Evolutionary conservation across 2,888 invertebrate genomes (phyloP).

Genomic region (Apamea sordens): DNA sequence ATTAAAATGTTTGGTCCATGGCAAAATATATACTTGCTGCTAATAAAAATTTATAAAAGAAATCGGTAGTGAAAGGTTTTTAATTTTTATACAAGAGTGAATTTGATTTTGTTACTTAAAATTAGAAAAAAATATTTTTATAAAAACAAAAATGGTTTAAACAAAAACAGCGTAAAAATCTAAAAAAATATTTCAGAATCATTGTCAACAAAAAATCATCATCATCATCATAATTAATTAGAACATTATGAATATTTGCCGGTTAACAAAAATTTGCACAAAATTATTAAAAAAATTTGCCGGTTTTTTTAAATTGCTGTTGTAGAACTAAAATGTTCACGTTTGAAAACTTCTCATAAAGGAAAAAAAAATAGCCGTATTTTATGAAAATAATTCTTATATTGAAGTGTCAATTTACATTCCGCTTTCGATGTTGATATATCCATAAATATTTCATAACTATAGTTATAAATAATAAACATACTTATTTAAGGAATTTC

Average conservation of each 20-base stretch:
- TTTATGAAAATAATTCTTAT: constrained; percentile 48
- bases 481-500: constrained; percentile 61
- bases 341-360: constrained; percentile 10
- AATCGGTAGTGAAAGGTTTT: constrained; percentile 25
- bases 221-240: constrained; percentile 17
- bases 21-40: constrained; percentile 60
- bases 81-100: constrained; percentile 4
- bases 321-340: constrained; percentile 39
- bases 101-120: constrained; percentile 34
- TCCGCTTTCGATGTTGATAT: constrained; percentile 85
- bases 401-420: constrained; percentile 79
- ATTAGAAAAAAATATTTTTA: constrained; percentile 62
- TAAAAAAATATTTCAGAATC: constrained; percentile 4
- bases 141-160: constrained; percentile 32
- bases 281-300: constrained; percentile 22
- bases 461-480: constrained; percentile 51
- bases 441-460: constrained; percentile 67
- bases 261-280: constrained; percentile 14
- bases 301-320: constrained; percentile 4
- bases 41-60: constrained; percentile 42
- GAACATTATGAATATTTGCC: not conserved
- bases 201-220: constrained; percentile 14
- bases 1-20: constrained; percentile 65
- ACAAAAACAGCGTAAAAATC: constrained; percentile 14
- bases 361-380: constrained; percentile 44